A percentile compares a stretch with the other conserved stretches of the same genome.
Evolutionary conservation across 2,888 invertebrate genomes (phyloP).

Genomic region (Hirtodrosophila confusa): DNA sequence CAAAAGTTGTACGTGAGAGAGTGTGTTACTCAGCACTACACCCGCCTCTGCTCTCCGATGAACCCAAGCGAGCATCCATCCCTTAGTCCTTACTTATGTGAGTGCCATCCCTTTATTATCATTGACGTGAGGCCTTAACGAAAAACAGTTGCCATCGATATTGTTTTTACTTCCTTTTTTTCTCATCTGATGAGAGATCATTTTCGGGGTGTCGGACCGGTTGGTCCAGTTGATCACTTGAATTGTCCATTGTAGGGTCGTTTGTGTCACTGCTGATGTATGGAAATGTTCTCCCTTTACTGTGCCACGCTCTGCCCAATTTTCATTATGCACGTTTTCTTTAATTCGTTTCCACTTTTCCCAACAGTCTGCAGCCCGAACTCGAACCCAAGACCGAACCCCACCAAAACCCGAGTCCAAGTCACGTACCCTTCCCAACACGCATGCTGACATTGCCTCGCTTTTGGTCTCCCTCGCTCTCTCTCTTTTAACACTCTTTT

Average conservation of each 20-base stretch:
- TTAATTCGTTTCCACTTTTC: slow-evolving; percentile 63
- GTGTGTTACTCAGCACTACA: neutral
- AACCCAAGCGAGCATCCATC: slow-evolving; percentile 18
- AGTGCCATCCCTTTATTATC: slow-evolving; percentile 63
- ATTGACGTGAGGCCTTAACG: slow-evolving; percentile 58
- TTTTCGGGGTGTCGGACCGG: slow-evolving; percentile 34
- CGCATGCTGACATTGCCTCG: slow-evolving; percentile 49
- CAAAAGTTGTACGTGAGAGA: slow-evolving; percentile 44
- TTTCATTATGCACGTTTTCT: slow-evolving; percentile 60
- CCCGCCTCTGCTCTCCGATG: neutral
- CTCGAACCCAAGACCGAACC: slow-evolving; percentile 4
- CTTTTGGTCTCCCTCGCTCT: neutral
- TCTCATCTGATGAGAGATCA: slow-evolving; percentile 29
- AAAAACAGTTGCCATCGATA: slow-evolving; percentile 64
- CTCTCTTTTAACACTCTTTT: slow-evolving; percentile 70
- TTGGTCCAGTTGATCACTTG: slow-evolving; percentile 43
- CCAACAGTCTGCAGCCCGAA: slow-evolving; percentile 18
- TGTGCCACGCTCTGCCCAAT: slow-evolving; percentile 29
- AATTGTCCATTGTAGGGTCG: slow-evolving; percentile 21
- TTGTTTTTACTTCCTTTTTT: slow-evolving; percentile 26
- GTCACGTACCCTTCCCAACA: slow-evolving; percentile 62
- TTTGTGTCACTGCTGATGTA: slow-evolving; percentile 39
- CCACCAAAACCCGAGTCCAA: slow-evolving; percentile 34
- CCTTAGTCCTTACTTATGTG: slow-evolving; percentile 24
- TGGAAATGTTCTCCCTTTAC: slow-evolving; percentile 35